Conservation (phyloP, 1,140 invertebrate genomes). For the Limonius californicus region DNA sequence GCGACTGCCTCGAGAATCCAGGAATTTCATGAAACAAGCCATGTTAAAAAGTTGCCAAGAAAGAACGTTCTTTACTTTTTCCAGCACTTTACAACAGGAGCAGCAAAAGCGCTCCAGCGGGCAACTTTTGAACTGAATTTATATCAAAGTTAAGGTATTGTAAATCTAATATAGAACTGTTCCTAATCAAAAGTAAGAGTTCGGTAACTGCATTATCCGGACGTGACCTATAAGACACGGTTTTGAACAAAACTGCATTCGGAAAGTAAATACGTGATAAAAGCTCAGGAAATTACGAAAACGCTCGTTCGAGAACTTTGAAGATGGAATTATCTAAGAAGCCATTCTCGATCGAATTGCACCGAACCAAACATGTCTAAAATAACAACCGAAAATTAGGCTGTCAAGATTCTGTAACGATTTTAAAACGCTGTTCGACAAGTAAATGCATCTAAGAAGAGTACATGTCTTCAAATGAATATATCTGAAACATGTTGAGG, state of each 20-base stretch:
- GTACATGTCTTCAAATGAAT: too few species aligned
- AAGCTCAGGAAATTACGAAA: conserved; percentile 15
- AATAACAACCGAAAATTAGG: not conserved
- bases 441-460: too few species aligned
- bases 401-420: too few species aligned
- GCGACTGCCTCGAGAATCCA: not conserved
- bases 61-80: conserved; percentile 6
- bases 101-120: conserved; percentile 23
- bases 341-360: not conserved
- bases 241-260: conserved; percentile 13
- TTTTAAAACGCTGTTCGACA: too few species aligned
- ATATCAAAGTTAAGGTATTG: conserved; percentile 30
- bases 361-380: not conserved
- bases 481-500: too few species aligned
- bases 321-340: conserved; percentile 10
- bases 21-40: conserved; percentile 3
- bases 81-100: conserved; percentile 13
- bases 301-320: conserved; percentile 13
- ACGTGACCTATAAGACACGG: conserved; percentile 20
- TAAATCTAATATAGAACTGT: conserved; percentile 32
- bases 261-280: conserved; percentile 15
- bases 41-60: conserved; percentile 3
- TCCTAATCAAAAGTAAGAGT: conserved; percentile 29
- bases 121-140: conserved; percentile 26
- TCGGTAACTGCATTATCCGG: conserved; percentile 23